These are phyloP conservation scores for Octopus bimaculoides DNA, from an alignment of 1,140 invertebrate species.

Conservation along the genomic window DNA sequence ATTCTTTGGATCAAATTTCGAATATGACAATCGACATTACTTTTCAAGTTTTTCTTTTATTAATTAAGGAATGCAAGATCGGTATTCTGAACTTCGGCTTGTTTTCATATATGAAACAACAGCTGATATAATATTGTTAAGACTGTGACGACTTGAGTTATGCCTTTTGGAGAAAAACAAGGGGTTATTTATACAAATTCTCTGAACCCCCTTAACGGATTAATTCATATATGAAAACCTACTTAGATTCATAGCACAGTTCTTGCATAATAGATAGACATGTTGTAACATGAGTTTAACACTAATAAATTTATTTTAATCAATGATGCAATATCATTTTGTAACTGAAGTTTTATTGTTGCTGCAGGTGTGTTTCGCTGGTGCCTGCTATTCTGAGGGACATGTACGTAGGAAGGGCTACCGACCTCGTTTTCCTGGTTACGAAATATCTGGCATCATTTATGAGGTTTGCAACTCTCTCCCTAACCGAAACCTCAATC, in stretches of 20 bases:
- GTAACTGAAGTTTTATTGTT: background rate
- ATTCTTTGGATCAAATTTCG: too few relatives aligned
- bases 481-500: conserved; percentile 43
- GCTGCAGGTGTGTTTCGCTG: conserved; percentile 41
- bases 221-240: too few relatives aligned
- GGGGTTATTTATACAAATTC: too few relatives aligned
- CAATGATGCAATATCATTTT: background rate
- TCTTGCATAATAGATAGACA: background rate
- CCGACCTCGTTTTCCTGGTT: conserved; percentile 40
- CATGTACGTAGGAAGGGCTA: conserved; percentile 35
- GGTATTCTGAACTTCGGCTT: too few relatives aligned
- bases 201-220: too few relatives aligned
- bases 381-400: conserved; percentile 46
- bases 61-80: too few relatives aligned
- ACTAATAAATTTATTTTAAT: background rate
- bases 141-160: too few relatives aligned
- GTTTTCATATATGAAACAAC: too few relatives aligned
- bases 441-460: conserved; percentile 44
- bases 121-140: too few relatives aligned
- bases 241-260: background rate
- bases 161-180: too few relatives aligned
- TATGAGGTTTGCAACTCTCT: conserved; percentile 41
- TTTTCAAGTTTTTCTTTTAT: too few relatives aligned
- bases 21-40: too few relatives aligned
- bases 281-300: background rate